Base-by-base conservation (phyloP, 1,140 invertebrate genomes). In the Cydia amplana region DNA sequence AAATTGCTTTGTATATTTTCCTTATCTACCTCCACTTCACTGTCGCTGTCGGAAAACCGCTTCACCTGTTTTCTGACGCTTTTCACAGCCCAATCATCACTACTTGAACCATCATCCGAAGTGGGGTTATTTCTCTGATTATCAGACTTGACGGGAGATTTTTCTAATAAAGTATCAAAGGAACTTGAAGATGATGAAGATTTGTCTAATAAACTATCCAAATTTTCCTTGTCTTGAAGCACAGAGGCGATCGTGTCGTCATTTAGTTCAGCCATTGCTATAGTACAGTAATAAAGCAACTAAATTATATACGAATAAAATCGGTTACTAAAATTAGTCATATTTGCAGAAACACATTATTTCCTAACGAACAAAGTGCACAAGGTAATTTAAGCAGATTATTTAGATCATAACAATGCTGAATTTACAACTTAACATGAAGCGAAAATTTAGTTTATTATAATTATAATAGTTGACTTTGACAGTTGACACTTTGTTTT, bases 21-120 rank as follows among this genome's bases (percentile, higher is more conserved):
- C 72, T 79, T 78, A 10, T 85, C 79, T 6, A 49, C 77, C 36
- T 85, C 79, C 7, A 60, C 76, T 43, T 89, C 86, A 77, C 81
- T 87, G 32, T 83, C 84, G 76, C 84, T 88, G 49, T 87, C 83
- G n/a, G 82, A 81, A 73, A 89, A 81, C 0, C 72, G 51, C 36
- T 78, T 78, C 0, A 82, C 74, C 74, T 78, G 77, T 75, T 78
- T 85, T 74, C 81, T 87, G 16, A 43, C 70, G n/a, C 36, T 74
- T 20, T 70, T 55, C 3, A 80, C 40, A 40, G 32, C 6, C 10
- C 77, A 72, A 67, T 78, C 75, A 20, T 80, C 79, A 70, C 85
- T 83, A 72, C 79, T 82, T 10, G 74, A 78, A 10, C 77, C 75
- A 18, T 74, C 65, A 12, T 32, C n/a, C 7, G 10, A 43, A 70